Evolutionary conservation across 1,140 invertebrate genomes (phyloP).

Genomic region (Rhysida immarginata): DNA sequence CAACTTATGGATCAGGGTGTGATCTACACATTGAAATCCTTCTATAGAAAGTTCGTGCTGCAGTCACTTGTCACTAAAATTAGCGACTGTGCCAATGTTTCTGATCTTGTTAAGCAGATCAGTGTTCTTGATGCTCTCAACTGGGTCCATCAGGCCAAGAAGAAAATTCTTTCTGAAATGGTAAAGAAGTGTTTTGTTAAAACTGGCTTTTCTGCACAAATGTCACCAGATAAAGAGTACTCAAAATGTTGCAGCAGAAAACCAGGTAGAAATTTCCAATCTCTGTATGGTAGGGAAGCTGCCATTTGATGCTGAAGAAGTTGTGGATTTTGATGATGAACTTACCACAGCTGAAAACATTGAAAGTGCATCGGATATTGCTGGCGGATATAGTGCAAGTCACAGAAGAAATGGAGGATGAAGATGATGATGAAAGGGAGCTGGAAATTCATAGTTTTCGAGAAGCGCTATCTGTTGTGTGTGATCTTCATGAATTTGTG

Average conservation of each 20-base stretch:
- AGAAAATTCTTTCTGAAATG: no score
- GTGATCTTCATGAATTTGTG: not conserved
- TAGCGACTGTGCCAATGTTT: no score
- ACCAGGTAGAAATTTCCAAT: not conserved
- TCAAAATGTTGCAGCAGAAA: not conserved
- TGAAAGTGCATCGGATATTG: not conserved
- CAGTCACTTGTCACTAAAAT: no score
- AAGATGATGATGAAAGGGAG: not conserved
- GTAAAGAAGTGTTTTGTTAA: no score
- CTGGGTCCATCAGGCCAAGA: no score
- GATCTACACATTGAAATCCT: no score
- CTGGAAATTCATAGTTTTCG: no score
- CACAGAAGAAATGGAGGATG: not conserved
- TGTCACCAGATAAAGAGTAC: not conserved
- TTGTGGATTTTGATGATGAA: not conserved
- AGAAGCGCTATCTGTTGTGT: not conserved
- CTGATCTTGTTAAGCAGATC: no score
- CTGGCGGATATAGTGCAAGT: not conserved
- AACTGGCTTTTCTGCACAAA: not conserved
- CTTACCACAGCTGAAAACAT: not conserved
- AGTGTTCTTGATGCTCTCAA: no score
- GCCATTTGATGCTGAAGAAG: not conserved
- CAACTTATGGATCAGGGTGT: no score
- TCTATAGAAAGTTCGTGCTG: no score
- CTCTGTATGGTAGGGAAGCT: not conserved